Evolutionary conservation across 2,797 vertebrate species (phyloP), one percentile per base, ranked within the genome.

Genomic region (Acanthornis magna): DNA sequence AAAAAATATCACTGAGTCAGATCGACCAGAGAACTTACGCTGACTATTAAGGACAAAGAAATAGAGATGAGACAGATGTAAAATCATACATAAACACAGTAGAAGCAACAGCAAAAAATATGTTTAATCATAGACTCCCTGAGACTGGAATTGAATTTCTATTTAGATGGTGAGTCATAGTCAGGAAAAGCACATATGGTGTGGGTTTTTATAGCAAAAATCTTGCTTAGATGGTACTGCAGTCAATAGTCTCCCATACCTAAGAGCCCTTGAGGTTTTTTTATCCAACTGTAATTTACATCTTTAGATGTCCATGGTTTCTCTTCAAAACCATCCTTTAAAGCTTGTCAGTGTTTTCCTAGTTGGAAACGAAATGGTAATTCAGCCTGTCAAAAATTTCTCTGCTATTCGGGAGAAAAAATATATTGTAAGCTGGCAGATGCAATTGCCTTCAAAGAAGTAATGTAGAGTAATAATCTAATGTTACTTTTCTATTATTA

Each of bases 401-500:
- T 63, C 47, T 53, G 53, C 27, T 54, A 27, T 42, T 61, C 1
- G 0, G 63, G 34, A 86, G 73, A 60, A 87, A 81, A 75, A 76
- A 61, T 27, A 32, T 22, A 32, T 67, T 67, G 78, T 85, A 34
- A 92, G 48, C 30, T 72, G 65, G 81, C 81, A 89, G 86, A 91
- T 66, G 54, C 48, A 54, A 77, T 43, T 93, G 93, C 55, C 55
- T 96, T 95, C 68, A 78, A 92, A 97, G 74, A 79, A 74, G 53
- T 94, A 84, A 95, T 85, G 48, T 42, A 84, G 94, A 96, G 77
- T 75, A 92, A 94, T 95, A 88, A 93, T 67, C 79, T 78, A 88
- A 88, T 73, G 72, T 76, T 93, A 78, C 84, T 95, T 91, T 92
- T 88, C 95, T 96, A 73, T 93, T 96, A 93, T 94, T 97, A 94